Conservation (phyloP, 2,113 vertebrate genomes). For the Cyprinodon variegatus region DNA sequence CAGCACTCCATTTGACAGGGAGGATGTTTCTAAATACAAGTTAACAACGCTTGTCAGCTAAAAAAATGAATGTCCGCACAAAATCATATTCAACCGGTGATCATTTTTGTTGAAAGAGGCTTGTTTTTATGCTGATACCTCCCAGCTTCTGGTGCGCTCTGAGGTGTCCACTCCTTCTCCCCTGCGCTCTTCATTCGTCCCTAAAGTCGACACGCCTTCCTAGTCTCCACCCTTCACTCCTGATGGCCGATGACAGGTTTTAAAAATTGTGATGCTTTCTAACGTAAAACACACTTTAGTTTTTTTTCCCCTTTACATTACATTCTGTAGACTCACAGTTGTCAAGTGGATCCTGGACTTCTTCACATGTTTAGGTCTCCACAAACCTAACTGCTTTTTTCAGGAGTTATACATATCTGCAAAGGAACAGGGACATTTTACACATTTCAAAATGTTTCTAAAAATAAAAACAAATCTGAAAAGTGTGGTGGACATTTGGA, state of each 20-base stretch:
- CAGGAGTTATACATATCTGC: neutral
- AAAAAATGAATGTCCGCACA: neutral
- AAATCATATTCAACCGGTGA: neutral
- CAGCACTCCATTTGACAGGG: slow-evolving; percentile 4
- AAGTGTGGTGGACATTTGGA: neutral
- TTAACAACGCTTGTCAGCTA: slow-evolving; percentile 28
- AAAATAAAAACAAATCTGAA: neutral
- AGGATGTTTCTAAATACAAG: slow-evolving; percentile 1
- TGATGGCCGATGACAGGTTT: slow-evolving; percentile 41
- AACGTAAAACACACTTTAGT: no score
- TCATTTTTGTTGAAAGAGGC: slow-evolving; percentile 9
- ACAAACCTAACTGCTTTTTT: neutral
- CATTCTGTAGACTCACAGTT: no score
- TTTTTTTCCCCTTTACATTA: no score
- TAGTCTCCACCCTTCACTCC: slow-evolving; percentile 69
- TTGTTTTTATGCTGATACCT: slow-evolving; percentile 9
- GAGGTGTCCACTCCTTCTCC: slow-evolving; percentile 43
- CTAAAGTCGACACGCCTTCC: slow-evolving; percentile 11
- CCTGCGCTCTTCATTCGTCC: slow-evolving; percentile 46
- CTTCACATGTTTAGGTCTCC: neutral
- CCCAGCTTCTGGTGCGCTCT: slow-evolving; percentile 36
- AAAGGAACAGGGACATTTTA: neutral
- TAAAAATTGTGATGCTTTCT: no score
- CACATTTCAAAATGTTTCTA: neutral
- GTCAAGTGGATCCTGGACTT: neutral